Percentiles rank a stretch among this genome's conserved stretches.
These are phyloP conservation scores for Drosophila lini DNA, from an alignment of 1,140 invertebrate genomes.

Conservation along the genomic window DNA sequence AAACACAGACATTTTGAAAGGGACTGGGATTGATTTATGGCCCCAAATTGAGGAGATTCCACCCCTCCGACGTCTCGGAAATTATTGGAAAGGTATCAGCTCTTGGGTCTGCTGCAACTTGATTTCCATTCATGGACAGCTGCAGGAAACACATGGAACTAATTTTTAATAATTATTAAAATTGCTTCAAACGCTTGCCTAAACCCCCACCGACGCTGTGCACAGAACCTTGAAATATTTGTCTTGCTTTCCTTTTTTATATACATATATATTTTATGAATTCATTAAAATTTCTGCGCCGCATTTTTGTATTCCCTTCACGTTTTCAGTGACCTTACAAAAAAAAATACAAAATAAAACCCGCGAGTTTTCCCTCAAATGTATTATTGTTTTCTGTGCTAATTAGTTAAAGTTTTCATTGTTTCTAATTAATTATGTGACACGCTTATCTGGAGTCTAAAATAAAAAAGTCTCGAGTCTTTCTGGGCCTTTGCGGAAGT, in stretches of 20 bases:
- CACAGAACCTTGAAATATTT: constrained; percentile 72
- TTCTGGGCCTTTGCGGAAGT: constrained; percentile 59
- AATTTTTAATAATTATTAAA: constrained; percentile 81
- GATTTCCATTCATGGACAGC: constrained; percentile 69
- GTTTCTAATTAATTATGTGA: constrained; percentile 78
- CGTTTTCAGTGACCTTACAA: constrained; percentile 55
- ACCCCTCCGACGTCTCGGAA: constrained; percentile 14
- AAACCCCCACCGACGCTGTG: constrained; percentile 7
- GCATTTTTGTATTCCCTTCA: constrained; percentile 64
- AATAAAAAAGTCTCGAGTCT: constrained; percentile 29
- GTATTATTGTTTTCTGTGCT: constrained; percentile 62
- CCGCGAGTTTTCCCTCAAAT: constrained; percentile 28
- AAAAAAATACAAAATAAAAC: neutral
- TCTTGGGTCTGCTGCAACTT: constrained; percentile 35
- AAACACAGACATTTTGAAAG: constrained; percentile 44
- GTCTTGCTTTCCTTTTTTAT: constrained; percentile 38
- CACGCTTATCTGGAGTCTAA: constrained; percentile 69
- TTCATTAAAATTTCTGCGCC: constrained; percentile 70
- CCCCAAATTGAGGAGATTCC: constrained; percentile 72
- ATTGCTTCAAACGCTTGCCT: constrained; percentile 59
- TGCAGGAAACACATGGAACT: constrained; percentile 76
- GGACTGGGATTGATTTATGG: constrained; percentile 76
- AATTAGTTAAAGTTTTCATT: constrained; percentile 78
- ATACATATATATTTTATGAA: constrained; percentile 62
- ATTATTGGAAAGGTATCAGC: constrained; percentile 51